Evolutionary conservation across 2,113 vertebrate genomes (phyloP).

Genomic region (Nothocercus julius): DNA sequence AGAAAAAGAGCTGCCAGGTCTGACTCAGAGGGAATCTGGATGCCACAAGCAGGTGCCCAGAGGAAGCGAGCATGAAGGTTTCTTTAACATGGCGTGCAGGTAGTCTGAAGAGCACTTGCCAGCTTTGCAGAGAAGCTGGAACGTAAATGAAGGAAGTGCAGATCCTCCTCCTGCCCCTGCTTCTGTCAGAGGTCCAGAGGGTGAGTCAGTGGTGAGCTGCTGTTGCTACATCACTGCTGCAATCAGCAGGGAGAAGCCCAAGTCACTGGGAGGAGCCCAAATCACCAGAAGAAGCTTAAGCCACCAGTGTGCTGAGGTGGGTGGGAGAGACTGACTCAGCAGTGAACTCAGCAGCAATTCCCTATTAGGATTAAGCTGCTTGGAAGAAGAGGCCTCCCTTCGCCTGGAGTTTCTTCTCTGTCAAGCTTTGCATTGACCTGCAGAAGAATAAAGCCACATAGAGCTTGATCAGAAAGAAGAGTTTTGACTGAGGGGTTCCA

Average conservation of each 20-base stretch:
- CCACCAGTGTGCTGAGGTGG: background rate
- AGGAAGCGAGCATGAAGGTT: background rate
- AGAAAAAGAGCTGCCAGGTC: background rate
- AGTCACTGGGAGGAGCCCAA: background rate
- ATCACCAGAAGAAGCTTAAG: slow-evolving; percentile 8
- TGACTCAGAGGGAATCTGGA: slow-evolving; percentile 22
- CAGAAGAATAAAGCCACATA: background rate
- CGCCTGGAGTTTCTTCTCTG: background rate
- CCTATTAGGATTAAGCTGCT: slow-evolving; percentile 24
- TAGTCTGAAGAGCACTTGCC: background rate
- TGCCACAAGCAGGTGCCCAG: slow-evolving; percentile 11
- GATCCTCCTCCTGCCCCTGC: background rate
- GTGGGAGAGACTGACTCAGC: slow-evolving; percentile 10
- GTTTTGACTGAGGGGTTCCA: background rate
- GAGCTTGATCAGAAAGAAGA: background rate
- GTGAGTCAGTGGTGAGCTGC: slow-evolving; percentile 59
- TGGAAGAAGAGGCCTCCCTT: background rate
- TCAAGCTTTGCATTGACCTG: background rate
- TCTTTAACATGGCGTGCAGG: rapidly evolving
- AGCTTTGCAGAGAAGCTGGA: background rate
- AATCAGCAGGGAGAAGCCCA: background rate
- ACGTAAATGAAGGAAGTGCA: background rate
- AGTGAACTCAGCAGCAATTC: background rate
- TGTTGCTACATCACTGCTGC: background rate
- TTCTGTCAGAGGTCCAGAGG: background rate